phyloP scores from a whole-genome alignment of 64 coral and sea anemone genomes.

The Stylophora pistillata region DNA sequence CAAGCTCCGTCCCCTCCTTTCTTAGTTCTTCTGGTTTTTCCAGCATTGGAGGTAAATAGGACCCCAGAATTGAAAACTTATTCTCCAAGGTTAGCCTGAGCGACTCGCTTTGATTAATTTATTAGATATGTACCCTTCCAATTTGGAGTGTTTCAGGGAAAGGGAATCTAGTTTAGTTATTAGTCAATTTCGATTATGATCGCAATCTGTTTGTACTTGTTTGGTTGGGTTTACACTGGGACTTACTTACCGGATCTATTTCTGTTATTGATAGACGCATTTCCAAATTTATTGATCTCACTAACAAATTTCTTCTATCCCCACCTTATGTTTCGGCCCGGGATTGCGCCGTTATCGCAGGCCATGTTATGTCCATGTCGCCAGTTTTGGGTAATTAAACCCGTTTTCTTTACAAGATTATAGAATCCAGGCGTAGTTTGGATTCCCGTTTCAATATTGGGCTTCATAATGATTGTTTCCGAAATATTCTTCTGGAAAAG shows the following conservation, averaged over 20 bases:
- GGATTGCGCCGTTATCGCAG: constrained; percentile 44
- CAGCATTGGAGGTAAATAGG: constrained; percentile 24
- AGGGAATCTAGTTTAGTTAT: constrained; percentile 10
- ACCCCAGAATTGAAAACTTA: neutral
- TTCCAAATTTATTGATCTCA: constrained; percentile 25
- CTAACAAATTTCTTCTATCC: constrained; percentile 41
- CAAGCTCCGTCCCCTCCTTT: constrained; percentile 1
- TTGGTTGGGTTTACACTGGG: constrained; percentile 60
- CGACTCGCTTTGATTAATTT: neutral
- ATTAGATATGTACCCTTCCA: constrained; percentile 2
- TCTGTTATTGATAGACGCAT: constrained; percentile 43
- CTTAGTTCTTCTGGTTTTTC: neutral
- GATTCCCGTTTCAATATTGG: constrained; percentile 50
- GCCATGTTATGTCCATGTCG: constrained; percentile 60
- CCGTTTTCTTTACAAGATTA: constrained; percentile 49
- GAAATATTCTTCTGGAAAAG: constrained; percentile 65
- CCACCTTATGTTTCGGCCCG: constrained; percentile 48
- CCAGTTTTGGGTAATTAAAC: constrained; percentile 50
- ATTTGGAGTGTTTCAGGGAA: constrained; percentile 31
- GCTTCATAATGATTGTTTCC: constrained; percentile 28
- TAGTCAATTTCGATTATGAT: constrained; percentile 38
- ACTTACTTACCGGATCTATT: constrained; percentile 32
- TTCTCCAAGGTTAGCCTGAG: neutral
- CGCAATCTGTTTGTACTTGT: constrained; percentile 8
- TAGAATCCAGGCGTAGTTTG: constrained; percentile 30